Evolutionary conservation across 2,888 invertebrate species (phyloP).

Genomic region (Callyntrura guangdongensis): DNA sequence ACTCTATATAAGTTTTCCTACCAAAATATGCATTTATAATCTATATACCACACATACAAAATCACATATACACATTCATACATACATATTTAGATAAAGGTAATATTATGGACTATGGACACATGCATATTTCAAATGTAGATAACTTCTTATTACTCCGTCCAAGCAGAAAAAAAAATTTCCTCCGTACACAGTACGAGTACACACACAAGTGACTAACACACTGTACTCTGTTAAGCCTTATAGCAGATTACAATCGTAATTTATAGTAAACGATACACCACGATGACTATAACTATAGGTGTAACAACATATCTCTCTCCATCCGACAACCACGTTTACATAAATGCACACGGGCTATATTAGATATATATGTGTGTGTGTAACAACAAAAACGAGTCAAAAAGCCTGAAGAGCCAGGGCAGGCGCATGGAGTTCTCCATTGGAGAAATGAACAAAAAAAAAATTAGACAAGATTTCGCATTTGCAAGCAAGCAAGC

Average conservation of each 20-base stretch:
- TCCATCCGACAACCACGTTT: constrained; percentile 15
- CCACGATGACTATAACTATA: not conserved
- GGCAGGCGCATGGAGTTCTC: constrained; percentile 76
- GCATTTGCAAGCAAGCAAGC: constrained; percentile 53
- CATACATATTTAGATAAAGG: not conserved
- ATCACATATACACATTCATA: not conserved
- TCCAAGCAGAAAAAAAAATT: not conserved
- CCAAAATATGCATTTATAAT: too few relatives aligned
- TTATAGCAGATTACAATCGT: constrained; percentile 24
- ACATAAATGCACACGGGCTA: not conserved
- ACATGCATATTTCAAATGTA: not conserved
- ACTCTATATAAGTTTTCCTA: not conserved
- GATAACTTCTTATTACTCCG: not conserved
- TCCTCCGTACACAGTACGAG: not conserved
- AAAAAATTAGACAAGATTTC: constrained; percentile 65
- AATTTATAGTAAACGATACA: too few relatives aligned
- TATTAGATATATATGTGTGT: too few relatives aligned
- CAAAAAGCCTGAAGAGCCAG: constrained; percentile 58
- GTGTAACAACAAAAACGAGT: constrained; percentile 45
- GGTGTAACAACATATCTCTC: not conserved
- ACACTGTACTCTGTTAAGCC: constrained; percentile 4
- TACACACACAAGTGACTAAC: not conserved
- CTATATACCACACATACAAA: too few relatives aligned
- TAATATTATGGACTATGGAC: not conserved
- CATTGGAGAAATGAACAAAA: constrained; percentile 72